Percentiles rank a stretch among this genome's conserved stretches.
phyloP scores from a whole-genome alignment of 2,888 invertebrate species.

The Mythimna lalbum region DNA sequence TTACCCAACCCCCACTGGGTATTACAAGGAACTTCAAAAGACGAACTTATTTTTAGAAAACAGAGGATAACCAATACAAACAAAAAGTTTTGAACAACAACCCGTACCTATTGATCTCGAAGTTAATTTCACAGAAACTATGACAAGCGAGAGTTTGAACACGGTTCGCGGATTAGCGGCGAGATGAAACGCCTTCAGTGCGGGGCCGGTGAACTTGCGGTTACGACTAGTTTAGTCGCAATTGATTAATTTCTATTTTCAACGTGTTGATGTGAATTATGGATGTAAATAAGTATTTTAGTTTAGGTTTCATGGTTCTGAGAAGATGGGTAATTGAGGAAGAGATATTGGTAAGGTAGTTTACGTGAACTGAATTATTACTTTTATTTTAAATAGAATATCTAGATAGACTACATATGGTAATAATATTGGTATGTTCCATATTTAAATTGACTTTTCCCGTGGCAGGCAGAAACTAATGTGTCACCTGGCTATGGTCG shows the following conservation, averaged over 20 bases:
- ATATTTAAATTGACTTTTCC: too few relatives aligned
- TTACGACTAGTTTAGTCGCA: constrained; percentile 49
- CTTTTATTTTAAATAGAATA: too few relatives aligned
- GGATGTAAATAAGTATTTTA: constrained; percentile 42
- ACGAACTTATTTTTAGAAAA: constrained; percentile 38
- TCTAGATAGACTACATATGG: too few relatives aligned
- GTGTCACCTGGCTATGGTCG: too few relatives aligned
- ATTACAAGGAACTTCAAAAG: constrained; percentile 23
- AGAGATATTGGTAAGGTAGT: background rate
- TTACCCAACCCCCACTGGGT: constrained; percentile 15
- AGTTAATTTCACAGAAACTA: constrained; percentile 66
- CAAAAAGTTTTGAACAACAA: constrained; percentile 54
- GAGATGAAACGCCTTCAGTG: constrained; percentile 59
- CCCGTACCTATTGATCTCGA: constrained; percentile 53
- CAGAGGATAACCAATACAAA: constrained; percentile 31
- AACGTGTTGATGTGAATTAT: constrained; percentile 50
- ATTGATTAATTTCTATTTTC: constrained; percentile 61
- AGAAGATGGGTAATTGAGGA: background rate
- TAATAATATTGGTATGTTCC: too few relatives aligned
- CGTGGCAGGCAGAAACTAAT: too few relatives aligned
- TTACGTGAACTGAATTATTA: background rate
- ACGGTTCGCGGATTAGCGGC: constrained; percentile 67
- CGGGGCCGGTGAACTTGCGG: constrained; percentile 46
- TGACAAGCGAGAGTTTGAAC: constrained; percentile 67
- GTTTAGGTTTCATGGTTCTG: constrained; percentile 5